Percentiles rank a stretch among this genome's conserved stretches.
phyloP scores from a whole-genome alignment of 1,140 invertebrate species.

The Trichoplusia ni region DNA sequence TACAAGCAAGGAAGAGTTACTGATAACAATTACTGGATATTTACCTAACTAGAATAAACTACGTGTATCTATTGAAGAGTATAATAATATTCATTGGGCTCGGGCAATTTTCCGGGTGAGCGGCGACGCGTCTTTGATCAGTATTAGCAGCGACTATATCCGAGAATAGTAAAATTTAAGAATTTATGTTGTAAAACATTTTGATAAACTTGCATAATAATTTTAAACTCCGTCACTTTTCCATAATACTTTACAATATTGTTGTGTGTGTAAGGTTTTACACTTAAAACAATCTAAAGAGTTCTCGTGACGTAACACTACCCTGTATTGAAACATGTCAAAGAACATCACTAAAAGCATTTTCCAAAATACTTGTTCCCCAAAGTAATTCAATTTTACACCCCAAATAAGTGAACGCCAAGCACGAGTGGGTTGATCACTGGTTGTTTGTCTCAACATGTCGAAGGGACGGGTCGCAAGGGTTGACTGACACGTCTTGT shows the following conservation, averaged over 20 bases:
- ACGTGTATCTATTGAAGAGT: conserved; percentile 78
- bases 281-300: no score
- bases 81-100: conserved; percentile 82
- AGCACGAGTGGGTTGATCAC: conserved; percentile 49
- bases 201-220: no score
- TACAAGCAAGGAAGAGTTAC: not conserved
- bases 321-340: conserved; percentile 21
- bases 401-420: conserved; percentile 50
- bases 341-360: conserved; percentile 47
- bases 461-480: conserved; percentile 23
- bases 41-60: conserved; percentile 68
- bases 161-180: conserved; percentile 69
- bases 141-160: conserved; percentile 53
- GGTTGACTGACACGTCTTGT: conserved; percentile 50
- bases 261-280: no score
- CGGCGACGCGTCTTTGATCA: conserved; percentile 78
- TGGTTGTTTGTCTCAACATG: conserved; percentile 31
- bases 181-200: no score
- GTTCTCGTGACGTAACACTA: no score
- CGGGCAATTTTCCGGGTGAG: conserved; percentile 78
- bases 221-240: no score
- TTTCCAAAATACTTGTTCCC: conserved; percentile 52
- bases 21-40: conserved; percentile 29
- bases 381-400: conserved; percentile 65
- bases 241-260: no score